Conservation (phyloP, 2,113 vertebrate genomes). For the Tautogolabrus adspersus region DNA sequence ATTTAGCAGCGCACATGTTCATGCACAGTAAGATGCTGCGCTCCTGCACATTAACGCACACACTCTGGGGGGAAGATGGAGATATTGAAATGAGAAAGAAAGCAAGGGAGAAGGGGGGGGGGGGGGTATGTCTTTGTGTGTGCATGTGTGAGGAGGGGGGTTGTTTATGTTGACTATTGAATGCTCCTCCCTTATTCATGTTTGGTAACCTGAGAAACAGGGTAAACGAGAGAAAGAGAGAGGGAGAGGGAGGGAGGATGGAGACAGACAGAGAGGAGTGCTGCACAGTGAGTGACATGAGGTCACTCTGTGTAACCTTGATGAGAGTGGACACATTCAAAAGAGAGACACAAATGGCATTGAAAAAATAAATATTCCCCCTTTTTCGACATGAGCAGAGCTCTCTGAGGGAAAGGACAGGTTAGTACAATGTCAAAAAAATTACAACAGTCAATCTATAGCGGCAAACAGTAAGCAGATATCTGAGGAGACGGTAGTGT, state of each 20-base stretch:
- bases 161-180: conserved; percentile 50
- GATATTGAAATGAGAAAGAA: conserved; percentile 18
- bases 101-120: neutral
- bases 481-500: conserved; percentile 45
- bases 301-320: conserved; percentile 65
- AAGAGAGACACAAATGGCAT: neutral
- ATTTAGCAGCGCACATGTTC: conserved; percentile 72
- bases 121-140: conserved; percentile 19
- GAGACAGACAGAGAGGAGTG: conserved; percentile 27
- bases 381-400: conserved; percentile 22
- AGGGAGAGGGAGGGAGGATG: conserved; percentile 24
- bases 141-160: conserved; percentile 27
- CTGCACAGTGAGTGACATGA: conserved; percentile 38
- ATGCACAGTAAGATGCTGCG: conserved; percentile 64
- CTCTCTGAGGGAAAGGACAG: conserved; percentile 31
- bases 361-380: conserved; percentile 18
- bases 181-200: conserved; percentile 71
- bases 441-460: conserved; percentile 16
- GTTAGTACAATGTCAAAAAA: conserved; percentile 20
- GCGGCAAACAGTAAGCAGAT: conserved; percentile 40
- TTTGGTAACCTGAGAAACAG: conserved; percentile 77
- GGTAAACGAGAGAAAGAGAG: conserved; percentile 22
- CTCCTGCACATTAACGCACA: conserved; percentile 69
- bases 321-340: conserved; percentile 42
- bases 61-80: conserved; percentile 47